These are phyloP conservation scores for Chrysodeixis includens DNA, from an alignment of 2,888 invertebrate species.

Conservation along the genomic window DNA sequence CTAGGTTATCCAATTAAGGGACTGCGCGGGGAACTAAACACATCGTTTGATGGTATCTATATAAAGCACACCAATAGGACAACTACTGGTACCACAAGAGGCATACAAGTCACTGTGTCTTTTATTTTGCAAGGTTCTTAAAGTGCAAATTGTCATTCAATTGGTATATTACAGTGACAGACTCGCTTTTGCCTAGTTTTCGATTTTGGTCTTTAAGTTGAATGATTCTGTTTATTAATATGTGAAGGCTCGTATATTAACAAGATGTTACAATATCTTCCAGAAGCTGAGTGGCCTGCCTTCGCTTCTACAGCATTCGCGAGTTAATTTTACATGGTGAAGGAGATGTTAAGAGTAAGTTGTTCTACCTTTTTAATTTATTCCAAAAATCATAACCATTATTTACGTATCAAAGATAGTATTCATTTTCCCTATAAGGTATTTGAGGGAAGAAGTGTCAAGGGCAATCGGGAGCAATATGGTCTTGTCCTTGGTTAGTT, in stretches of 20 bases:
- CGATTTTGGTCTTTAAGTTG: background rate
- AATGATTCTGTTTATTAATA: background rate
- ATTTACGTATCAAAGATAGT: too few relatives aligned
- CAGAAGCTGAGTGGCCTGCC: background rate
- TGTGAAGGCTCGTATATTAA: background rate
- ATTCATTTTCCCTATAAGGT: too few relatives aligned
- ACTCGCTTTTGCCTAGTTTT: background rate
- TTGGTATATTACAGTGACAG: background rate
- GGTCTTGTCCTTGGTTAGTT: background rate
- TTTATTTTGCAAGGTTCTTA: too few relatives aligned
- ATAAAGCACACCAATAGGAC: constrained; percentile 53
- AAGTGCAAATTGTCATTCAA: too few relatives aligned
- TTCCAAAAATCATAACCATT: too few relatives aligned
- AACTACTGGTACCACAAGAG: constrained; percentile 24
- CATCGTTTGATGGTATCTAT: constrained; percentile 43
- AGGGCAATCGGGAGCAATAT: too few relatives aligned
- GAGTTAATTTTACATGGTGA: background rate
- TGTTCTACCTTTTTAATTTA: too few relatives aligned
- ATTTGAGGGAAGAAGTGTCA: too few relatives aligned
- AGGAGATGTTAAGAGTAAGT: too few relatives aligned
- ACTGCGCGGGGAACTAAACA: constrained; percentile 45
- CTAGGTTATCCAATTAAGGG: constrained; percentile 30
- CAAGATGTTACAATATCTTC: background rate
- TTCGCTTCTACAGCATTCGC: background rate
- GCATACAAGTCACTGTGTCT: constrained; percentile 23